Base-by-base conservation (phyloP, 1,140 invertebrate species). In the Drosophila parabipectinata region DNA sequence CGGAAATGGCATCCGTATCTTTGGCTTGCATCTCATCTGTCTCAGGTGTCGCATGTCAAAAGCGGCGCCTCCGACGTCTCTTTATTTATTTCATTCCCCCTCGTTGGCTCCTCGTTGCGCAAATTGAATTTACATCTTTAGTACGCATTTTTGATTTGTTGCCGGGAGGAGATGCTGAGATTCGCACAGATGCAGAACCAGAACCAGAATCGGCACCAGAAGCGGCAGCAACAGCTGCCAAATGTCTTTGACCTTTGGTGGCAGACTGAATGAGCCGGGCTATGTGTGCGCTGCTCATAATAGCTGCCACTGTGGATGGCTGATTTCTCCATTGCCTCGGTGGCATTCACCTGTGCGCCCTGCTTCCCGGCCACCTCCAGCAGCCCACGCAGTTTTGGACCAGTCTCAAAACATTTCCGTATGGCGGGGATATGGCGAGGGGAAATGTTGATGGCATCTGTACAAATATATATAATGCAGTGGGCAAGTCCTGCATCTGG, bases 121-220 rank as follows among this genome's bases (percentile, higher is more conserved):
- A 88, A 88, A 88, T 88, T 88, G 76, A 88, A 87, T 88, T 88
- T 87, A 68, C 68, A 79, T 87, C 83, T 83, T 87, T 87, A 88
- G 77, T 79, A 81, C 83, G 78, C 83, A 88, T 83, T 88, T 88
- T 88, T 88, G 84, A 88, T 83, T 88, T 88, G 83, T 79, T 32
- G 47, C 39, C 18, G 52, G 34, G 18, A 69, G 59, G 18, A 69
- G 59, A 57, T 56, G 52, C 45, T 34, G 68, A 59, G 81, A 66
- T 61, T 53, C 56, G 63, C 79, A 59, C 57, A 50, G 39, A 77
- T 57, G 51, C 56, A 74, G 50, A 37, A 58, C 28, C 47, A 62
- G 57, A 52, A 28, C 30, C 37, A 30, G 60, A 26, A 30, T 28
- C 53, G 37, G 44, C 69, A 52, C 28, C 37, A 62, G 52, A 52